Evolutionary conservation across 2,797 vertebrate species (phyloP).

Genomic region (Amniataba percoides): DNA sequence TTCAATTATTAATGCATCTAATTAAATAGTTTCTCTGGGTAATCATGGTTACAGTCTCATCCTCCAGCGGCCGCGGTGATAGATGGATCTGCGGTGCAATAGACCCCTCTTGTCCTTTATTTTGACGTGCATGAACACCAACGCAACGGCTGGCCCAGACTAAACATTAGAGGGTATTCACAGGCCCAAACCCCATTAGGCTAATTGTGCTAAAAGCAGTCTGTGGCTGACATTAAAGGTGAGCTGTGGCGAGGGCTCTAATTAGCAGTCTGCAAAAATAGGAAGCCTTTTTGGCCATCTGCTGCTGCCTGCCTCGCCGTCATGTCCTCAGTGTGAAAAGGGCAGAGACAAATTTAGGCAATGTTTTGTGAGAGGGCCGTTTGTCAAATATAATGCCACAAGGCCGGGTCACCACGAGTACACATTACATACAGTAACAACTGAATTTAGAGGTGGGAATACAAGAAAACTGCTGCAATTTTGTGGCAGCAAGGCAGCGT

Average conservation of each 20-base stretch:
- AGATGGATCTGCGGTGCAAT: constrained; percentile 83
- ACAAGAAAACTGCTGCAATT: constrained; percentile 27
- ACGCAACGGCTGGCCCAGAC: constrained; percentile 39
- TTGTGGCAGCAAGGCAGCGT: constrained; percentile 28
- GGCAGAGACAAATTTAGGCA: constrained; percentile 74
- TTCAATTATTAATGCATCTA: constrained; percentile 99
- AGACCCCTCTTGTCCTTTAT: constrained; percentile 65
- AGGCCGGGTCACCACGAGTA: constrained; percentile 37
- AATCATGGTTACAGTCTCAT: constrained; percentile 92
- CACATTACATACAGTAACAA: constrained; percentile 50
- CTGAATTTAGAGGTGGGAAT: constrained; percentile 33
- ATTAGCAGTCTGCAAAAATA: constrained; percentile 77
- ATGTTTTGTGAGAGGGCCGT: constrained; percentile 59
- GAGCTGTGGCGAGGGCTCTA: constrained; percentile 71
- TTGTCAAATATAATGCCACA: constrained; percentile 61
- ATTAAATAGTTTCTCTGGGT: constrained; percentile 98
- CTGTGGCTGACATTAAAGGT: constrained; percentile 77
- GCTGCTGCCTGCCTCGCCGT: constrained; percentile 52
- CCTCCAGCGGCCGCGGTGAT: constrained; percentile 90
- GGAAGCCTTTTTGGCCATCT: constrained; percentile 76
- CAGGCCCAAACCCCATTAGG: constrained; percentile 67
- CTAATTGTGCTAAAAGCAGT: constrained; percentile 80
- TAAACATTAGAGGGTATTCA: constrained; percentile 64
- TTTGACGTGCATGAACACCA: constrained; percentile 61
- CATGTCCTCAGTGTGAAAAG: constrained; percentile 72